phyloP scores from a whole-genome alignment of 2,113 vertebrate genomes.

The Climacteris rufus region DNA sequence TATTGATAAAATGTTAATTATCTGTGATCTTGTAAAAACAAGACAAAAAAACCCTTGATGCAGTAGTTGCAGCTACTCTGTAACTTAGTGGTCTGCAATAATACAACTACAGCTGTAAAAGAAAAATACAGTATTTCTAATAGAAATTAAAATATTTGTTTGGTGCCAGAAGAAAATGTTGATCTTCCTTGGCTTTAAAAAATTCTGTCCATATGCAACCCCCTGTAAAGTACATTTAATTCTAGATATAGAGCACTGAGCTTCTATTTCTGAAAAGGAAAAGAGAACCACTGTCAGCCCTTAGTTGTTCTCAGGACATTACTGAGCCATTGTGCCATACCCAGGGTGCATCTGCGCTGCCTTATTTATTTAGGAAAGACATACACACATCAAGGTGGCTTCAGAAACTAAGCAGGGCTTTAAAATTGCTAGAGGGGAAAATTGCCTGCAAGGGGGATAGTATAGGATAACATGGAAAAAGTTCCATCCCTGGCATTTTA shows the following conservation, averaged over 20 bases:
- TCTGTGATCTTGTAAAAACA: slow-evolving; percentile 33
- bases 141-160: neutral
- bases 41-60: neutral
- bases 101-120: neutral
- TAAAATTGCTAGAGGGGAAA: neutral
- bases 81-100: neutral
- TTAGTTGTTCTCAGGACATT: neutral
- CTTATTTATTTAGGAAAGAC: neutral
- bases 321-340: neutral
- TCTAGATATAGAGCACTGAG: neutral
- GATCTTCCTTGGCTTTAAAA: neutral
- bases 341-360: neutral
- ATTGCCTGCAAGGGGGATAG: neutral
- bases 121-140: neutral
- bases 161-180: neutral
- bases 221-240: neutral
- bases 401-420: neutral
- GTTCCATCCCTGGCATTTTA: neutral
- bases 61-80: neutral
- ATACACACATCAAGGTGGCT: neutral
- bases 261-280: neutral
- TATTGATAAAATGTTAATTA: slow-evolving; percentile 36
- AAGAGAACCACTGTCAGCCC: neutral
- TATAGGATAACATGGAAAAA: neutral
- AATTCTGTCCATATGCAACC: neutral